Percentiles rank a stretch among this genome's conserved stretches.
Evolutionary conservation across 2,113 vertebrate genomes (phyloP).

Genomic region (Pongo abelii): DNA sequence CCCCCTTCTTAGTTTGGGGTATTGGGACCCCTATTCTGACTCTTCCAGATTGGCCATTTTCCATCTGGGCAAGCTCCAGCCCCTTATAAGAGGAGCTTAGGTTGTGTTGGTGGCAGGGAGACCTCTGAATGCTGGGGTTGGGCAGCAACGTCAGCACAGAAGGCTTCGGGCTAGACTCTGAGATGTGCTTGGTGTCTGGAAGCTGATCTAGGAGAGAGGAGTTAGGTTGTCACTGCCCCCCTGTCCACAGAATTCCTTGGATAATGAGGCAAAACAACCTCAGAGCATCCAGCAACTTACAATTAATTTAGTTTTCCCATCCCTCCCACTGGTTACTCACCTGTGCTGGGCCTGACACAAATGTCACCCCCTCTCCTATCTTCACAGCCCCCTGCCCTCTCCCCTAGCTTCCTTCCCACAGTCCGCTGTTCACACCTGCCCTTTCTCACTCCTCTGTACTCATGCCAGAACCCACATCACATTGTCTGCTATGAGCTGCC

Average conservation of each 20-base stretch:
- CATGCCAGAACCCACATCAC: not conserved
- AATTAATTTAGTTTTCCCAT: too few species aligned
- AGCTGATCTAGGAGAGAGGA: not conserved
- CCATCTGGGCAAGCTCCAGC: too few species aligned
- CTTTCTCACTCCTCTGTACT: rapidly evolving
- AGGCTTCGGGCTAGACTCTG: too few species aligned
- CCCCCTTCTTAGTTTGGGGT: not conserved
- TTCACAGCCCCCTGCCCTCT: too few species aligned
- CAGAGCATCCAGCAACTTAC: rapidly evolving
- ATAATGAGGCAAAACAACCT: rapidly evolving
- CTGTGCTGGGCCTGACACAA: rapidly evolving
- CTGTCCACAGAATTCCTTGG: not conserved
- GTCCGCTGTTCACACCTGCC: rapidly evolving
- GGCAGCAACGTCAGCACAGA: rapidly evolving
- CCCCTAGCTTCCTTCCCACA: too few species aligned
- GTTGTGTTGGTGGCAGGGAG: rapidly evolving
- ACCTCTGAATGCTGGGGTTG: not conserved
- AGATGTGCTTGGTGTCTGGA: rapidly evolving
- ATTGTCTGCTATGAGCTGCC: too few species aligned
- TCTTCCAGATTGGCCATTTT: not conserved
- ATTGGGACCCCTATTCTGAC: not conserved
- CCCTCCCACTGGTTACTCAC: too few species aligned
- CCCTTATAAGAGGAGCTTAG: not conserved
- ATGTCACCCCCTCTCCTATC: too few species aligned
- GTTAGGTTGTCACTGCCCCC: not conserved